Evolutionary conservation across 2,888 invertebrate genomes (phyloP).

Genomic region (Andrena haemorrhoa): DNA sequence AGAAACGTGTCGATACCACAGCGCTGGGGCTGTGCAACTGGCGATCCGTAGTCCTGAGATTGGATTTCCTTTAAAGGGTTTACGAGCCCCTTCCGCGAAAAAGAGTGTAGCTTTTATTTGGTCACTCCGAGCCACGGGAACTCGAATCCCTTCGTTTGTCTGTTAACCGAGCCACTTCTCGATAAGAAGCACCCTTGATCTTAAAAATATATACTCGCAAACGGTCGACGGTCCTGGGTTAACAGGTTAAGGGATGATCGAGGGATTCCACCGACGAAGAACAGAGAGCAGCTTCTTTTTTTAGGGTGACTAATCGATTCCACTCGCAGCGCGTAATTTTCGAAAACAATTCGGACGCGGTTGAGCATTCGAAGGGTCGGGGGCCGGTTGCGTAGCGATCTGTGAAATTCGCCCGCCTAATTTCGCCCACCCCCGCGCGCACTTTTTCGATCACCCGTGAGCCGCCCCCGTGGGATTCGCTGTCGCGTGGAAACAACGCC

Average conservation of each 20-base stretch:
- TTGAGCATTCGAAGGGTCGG: background rate
- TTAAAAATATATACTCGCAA: no score
- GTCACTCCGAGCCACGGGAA: background rate
- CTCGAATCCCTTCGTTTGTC: background rate
- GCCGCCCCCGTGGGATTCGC: constrained; percentile 16
- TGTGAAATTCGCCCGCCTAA: constrained; percentile 58
- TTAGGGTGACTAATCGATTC: background rate
- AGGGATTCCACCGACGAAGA: background rate
- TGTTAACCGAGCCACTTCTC: background rate
- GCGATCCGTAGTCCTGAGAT: background rate
- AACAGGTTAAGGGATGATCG: no score
- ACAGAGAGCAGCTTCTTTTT: background rate
- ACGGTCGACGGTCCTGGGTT: no score
- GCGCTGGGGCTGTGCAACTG: background rate
- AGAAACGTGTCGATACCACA: background rate
- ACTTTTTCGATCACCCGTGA: constrained; percentile 55
- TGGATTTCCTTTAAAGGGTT: constrained; percentile 10
- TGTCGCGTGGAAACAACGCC: constrained; percentile 35
- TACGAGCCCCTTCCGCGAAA: background rate
- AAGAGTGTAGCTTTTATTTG: background rate
- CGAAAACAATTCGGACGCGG: constrained; percentile 29
- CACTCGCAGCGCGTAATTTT: constrained; percentile 11
- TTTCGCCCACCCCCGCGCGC: constrained; percentile 50
- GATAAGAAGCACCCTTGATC: background rate
- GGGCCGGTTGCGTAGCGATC: constrained; percentile 40